Evolutionary conservation across 2,888 invertebrate species (phyloP).

Genomic region (Theristus sp.): DNA sequence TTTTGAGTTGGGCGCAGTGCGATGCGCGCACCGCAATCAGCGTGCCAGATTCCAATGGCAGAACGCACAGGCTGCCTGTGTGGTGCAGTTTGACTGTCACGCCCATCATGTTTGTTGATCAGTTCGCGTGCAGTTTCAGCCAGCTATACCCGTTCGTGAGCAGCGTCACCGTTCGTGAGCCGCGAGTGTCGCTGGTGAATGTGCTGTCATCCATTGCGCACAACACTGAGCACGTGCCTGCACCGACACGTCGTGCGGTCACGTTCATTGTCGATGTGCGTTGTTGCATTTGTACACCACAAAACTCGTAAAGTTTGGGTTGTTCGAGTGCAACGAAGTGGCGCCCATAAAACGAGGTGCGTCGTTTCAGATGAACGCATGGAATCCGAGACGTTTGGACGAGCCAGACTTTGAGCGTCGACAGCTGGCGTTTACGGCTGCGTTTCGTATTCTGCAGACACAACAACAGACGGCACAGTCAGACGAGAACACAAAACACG

Average conservation of each 20-base stretch:
- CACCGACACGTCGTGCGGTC: background rate
- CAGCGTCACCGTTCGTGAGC: background rate
- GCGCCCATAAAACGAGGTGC: too few relatives aligned
- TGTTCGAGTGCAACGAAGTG: too few relatives aligned
- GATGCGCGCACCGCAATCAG: too few relatives aligned
- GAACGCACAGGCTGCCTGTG: too few relatives aligned
- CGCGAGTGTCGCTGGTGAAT: background rate
- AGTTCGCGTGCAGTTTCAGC: background rate
- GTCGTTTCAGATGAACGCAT: conserved; percentile 55
- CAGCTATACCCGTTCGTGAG: background rate
- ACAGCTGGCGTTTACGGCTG: background rate
- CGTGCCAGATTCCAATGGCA: too few relatives aligned
- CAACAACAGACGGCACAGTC: too few relatives aligned
- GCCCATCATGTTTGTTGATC: too few relatives aligned
- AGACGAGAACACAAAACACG: too few relatives aligned
- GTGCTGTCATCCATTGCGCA: background rate
- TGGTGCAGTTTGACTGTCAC: too few relatives aligned
- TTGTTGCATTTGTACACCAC: background rate
- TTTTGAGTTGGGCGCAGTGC: too few relatives aligned
- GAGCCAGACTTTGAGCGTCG: conserved; percentile 70
- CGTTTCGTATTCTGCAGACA: background rate
- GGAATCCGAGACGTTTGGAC: conserved; percentile 63
- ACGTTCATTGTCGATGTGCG: background rate
- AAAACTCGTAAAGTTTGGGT: too few relatives aligned
- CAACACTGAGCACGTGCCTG: background rate